phyloP scores from a whole-genome alignment of 2,888 invertebrate species.

The Apotomis turbidana region DNA sequence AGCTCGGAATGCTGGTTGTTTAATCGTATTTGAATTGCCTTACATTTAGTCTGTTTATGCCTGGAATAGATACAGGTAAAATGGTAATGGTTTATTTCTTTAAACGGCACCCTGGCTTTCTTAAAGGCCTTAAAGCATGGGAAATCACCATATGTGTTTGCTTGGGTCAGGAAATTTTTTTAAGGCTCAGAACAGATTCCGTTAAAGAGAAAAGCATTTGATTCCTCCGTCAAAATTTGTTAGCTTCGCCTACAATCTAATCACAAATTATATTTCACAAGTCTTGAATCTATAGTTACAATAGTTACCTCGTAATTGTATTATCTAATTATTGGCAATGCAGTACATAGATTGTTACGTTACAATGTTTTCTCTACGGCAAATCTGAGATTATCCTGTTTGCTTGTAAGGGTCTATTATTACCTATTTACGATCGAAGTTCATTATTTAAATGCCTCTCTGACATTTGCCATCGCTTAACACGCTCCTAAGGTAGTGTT shows the following conservation, averaged over 20 bases:
- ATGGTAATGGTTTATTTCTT: conserved; percentile 76
- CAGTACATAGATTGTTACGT: conserved; percentile 44
- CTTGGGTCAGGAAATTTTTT: conserved; percentile 61
- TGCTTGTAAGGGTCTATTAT: conserved; percentile 50
- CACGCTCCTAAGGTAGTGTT: conserved; percentile 45
- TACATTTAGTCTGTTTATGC: conserved; percentile 56
- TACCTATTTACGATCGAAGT: conserved; percentile 54
- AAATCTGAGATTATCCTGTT: conserved; percentile 55
- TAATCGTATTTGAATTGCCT: conserved; percentile 63
- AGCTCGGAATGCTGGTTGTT: conserved; percentile 46
- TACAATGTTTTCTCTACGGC: conserved; percentile 57
- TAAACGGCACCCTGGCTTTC: conserved; percentile 58
- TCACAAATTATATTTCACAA: no score
- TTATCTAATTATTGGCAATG: background rate
- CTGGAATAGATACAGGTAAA: conserved; percentile 66
- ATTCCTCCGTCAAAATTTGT: no score
- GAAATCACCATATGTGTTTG: conserved; percentile 54
- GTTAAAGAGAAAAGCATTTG: no score
- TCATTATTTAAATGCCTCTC: conserved; percentile 57
- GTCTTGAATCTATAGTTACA: no score
- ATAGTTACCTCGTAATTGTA: no score
- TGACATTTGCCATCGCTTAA: conserved; percentile 60
- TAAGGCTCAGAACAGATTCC: conserved; percentile 52
- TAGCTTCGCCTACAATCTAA: no score
- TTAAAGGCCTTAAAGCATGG: conserved; percentile 55